These are phyloP conservation scores for Maniola jurtina DNA, from an alignment of 1,140 invertebrate genomes.

Conservation along the genomic window DNA sequence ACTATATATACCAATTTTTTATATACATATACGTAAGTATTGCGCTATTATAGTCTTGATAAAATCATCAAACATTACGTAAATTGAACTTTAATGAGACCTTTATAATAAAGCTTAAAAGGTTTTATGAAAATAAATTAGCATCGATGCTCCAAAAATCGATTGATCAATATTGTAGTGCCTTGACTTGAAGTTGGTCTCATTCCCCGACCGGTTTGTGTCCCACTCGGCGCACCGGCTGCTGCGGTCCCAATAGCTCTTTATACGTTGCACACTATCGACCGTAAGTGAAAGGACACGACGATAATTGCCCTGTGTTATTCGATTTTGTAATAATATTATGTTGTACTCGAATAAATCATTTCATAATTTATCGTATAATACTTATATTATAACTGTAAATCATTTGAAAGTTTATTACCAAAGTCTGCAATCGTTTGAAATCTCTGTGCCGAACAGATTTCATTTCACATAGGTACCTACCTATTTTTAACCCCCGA, in stretches of 20 bases:
- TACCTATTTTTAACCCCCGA: too few relatives aligned
- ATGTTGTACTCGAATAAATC: slow-evolving; percentile 36
- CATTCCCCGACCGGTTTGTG: slow-evolving; percentile 72
- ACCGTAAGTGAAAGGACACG: slow-evolving; percentile 73
- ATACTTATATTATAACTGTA: background rate
- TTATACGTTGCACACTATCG: slow-evolving; percentile 60
- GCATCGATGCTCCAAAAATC: slow-evolving; percentile 59
- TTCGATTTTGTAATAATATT: slow-evolving; percentile 60
- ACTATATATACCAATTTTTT: too few relatives aligned
- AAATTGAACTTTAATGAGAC: background rate
- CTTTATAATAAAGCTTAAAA: background rate
- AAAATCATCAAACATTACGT: background rate
- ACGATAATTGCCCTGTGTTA: slow-evolving; percentile 69
- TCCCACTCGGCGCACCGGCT: slow-evolving; percentile 57
- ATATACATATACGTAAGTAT: too few relatives aligned
- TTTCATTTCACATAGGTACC: too few relatives aligned
- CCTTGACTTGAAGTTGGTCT: slow-evolving; percentile 68
- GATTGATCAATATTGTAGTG: slow-evolving; percentile 74
- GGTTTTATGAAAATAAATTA: slow-evolving; percentile 23
- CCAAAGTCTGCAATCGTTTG: background rate
- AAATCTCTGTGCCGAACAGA: too few relatives aligned
- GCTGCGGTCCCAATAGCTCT: slow-evolving; percentile 60
- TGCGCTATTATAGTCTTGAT: background rate
- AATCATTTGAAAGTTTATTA: slow-evolving; percentile 13
- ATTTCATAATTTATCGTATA: slow-evolving; percentile 25